phyloP scores from a whole-genome alignment of 2,797 vertebrate species.

The Acanthornis magna region DNA sequence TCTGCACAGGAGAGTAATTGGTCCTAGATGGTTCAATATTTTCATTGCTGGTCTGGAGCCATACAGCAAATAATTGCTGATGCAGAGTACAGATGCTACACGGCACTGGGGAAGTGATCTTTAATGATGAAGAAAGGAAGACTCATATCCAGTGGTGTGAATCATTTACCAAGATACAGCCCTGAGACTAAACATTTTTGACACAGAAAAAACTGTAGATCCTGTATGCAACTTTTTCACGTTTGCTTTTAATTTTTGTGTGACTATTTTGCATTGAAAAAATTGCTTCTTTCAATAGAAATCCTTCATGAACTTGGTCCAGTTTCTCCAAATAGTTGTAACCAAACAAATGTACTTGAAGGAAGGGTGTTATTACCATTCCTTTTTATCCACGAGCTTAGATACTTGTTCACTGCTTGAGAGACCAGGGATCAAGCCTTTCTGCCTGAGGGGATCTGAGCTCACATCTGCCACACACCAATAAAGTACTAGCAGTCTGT shows the following conservation, averaged over 20 bases:
- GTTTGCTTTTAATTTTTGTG: not conserved
- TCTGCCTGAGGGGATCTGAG: constrained; percentile 33
- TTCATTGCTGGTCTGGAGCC: not conserved
- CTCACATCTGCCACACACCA: constrained; percentile 13
- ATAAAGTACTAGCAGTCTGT: not conserved
- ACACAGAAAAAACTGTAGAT: not conserved
- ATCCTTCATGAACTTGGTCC: not conserved
- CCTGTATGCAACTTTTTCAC: not conserved
- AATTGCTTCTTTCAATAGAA: not conserved
- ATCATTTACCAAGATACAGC: not conserved
- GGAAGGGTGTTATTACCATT: not conserved
- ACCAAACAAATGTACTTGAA: not conserved
- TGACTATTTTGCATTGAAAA: not conserved
- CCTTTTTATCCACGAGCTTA: not conserved
- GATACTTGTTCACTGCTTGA: not conserved
- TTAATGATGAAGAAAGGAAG: not conserved
- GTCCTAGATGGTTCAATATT: not conserved
- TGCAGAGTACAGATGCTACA: not conserved
- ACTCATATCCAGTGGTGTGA: not conserved
- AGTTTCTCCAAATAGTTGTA: not conserved
- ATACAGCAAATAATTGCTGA: not conserved
- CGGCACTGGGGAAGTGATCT: not conserved
- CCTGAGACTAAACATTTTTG: not conserved
- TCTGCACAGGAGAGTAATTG: not conserved
- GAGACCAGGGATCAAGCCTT: not conserved